Base-by-base conservation (phyloP, 1,140 invertebrate species). In the Bombus consobrinus region DNA sequence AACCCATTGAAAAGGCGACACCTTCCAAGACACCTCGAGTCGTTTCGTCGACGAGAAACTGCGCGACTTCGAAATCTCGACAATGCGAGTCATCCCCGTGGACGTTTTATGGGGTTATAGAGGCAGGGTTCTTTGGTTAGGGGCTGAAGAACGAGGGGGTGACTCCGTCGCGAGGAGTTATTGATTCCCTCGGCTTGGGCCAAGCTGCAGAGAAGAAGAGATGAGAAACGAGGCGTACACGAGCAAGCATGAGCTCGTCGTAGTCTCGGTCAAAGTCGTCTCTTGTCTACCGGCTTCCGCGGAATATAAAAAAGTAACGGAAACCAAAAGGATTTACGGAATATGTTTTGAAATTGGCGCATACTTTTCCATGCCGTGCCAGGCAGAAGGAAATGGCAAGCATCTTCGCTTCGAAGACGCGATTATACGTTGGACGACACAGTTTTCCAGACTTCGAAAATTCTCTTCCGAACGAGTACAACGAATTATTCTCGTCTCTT, bases 161-260 rank as follows among this genome's bases (percentile, higher is more conserved):
- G 90, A 88, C 91, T 92, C 90, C 85, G 88, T 90, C 85, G 90
- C 91, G 87, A 93, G 93, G 88, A 94, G 93, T 94, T 94, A 94
- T 94, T 94, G 93, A 94, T 94, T 94, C 93, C 92, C 92, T 87
- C 85, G 88, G 89, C 85, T 92, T 81, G 90, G 83, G 64, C 83
- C 78, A 83, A 84, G 37, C 81, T 8, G 1, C 18, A 22, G 79
- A 87, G 84, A 85, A 86, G 91, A 91, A 86, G 88, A 88, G 91
- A 88, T 71, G 86, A 91, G 86, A 84, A 79, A 43, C 74, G 72
- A 89, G 85, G 78, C 66, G 82, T 84, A 81, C 64, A 86, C 81
- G 87, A 87, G 86, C 79, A 79, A 89, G 76, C 85, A 87, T 59
- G 81, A 91, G 88, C 87, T 91, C 80, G 80, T 90, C 89, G 89